Percentiles rank a stretch among this genome's conserved stretches.
phyloP scores from a whole-genome alignment of 2,888 invertebrate species.

The Pogonocherus hispidulus region DNA sequence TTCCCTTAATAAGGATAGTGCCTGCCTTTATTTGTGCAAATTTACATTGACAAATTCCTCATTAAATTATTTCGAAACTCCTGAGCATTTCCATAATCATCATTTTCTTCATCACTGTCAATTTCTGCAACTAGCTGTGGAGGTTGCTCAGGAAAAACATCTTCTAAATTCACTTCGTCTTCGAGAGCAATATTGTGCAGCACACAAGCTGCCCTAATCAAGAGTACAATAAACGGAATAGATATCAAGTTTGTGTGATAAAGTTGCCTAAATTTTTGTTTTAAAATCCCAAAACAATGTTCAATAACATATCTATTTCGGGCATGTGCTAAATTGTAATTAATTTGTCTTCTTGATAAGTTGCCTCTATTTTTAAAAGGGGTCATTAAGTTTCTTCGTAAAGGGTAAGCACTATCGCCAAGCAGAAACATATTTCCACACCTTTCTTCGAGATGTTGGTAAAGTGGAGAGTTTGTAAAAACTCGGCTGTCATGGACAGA shows the following conservation, averaged over 20 bases:
- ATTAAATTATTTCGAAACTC: neutral
- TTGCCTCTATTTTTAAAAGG: neutral
- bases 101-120: too few relatives aligned
- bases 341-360: neutral
- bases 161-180: neutral
- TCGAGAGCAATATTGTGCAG: too few relatives aligned
- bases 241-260: neutral
- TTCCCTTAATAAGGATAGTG: too few relatives aligned
- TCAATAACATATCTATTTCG: too few relatives aligned
- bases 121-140: too few relatives aligned
- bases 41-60: neutral
- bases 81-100: too few relatives aligned
- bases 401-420: neutral
- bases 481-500: constrained; percentile 1
- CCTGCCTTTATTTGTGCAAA: too few relatives aligned
- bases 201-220: too few relatives aligned
- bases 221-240: too few relatives aligned
- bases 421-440: neutral
- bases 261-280: neutral
- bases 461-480: neutral
- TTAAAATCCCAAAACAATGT: neutral
- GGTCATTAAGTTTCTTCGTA: neutral
- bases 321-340: neutral
- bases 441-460: neutral
- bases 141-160: too few relatives aligned